These are phyloP conservation scores for Peromyscus eremicus DNA, from an alignment of 2,797 vertebrate species.

Conservation along the genomic window DNA sequence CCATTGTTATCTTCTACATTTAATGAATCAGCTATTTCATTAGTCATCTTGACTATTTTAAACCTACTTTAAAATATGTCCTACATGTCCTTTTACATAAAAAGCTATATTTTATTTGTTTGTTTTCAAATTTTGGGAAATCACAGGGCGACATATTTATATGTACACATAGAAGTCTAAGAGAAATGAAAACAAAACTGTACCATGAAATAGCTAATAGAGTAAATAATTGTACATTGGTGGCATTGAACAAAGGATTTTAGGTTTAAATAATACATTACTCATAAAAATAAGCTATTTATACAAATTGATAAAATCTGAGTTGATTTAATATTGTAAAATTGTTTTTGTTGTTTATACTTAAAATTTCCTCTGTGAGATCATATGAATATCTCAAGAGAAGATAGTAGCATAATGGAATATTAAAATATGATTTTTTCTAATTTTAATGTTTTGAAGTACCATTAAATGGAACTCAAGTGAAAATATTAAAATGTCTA, in stretches of 20 bases:
- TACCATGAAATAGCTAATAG: neutral
- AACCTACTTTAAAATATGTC: constrained; percentile 47
- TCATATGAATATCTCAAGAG: neutral
- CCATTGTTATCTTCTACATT: constrained; percentile 43
- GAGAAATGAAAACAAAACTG: neutral
- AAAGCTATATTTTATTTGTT: constrained; percentile 23
- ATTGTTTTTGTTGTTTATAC: neutral
- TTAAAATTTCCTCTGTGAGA: constrained; percentile 5
- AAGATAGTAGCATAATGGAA: neutral
- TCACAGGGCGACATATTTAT: constrained; percentile 18
- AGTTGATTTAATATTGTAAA: constrained; percentile 18
- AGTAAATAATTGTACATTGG: neutral
- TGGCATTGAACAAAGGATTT: neutral
- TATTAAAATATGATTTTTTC: constrained; percentile 1
- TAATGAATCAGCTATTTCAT: constrained; percentile 67
- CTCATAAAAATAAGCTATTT: constrained; percentile 1
- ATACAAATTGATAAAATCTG: neutral
- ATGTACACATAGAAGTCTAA: neutral
- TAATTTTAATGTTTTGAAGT: neutral
- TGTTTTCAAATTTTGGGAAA: neutral
- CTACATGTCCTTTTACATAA: neutral
- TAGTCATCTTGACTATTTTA: constrained; percentile 12
- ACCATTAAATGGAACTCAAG: neutral
- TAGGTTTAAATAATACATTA: constrained; percentile 31
- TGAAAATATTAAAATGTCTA: neutral